phyloP scores from a whole-genome alignment of 2,113 vertebrate genomes.

The Corythoichthys haematopterus region DNA sequence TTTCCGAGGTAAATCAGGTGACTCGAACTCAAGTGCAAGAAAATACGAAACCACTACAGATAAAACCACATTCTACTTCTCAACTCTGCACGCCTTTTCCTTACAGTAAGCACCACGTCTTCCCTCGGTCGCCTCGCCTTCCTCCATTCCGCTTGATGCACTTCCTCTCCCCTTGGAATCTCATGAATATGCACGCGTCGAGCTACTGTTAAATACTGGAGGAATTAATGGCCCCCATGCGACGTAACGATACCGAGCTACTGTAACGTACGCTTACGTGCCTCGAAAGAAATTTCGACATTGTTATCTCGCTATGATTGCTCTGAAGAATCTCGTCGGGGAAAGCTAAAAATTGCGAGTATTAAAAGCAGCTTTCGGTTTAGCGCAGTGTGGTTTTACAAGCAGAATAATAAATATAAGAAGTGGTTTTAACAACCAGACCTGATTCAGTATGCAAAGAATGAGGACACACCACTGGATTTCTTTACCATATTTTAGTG shows the following conservation, averaged over 20 bases:
- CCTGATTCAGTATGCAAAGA: slow-evolving; percentile 35
- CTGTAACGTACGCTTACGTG: neutral
- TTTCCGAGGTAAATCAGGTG: too few species aligned
- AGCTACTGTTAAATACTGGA: slow-evolving; percentile 28
- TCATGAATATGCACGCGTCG: slow-evolving; percentile 51
- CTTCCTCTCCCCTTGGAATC: slow-evolving; percentile 8
- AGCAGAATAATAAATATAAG: neutral
- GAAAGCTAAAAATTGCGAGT: too few species aligned
- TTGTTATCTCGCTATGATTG: neutral
- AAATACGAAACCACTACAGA: too few species aligned
- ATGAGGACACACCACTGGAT: too few species aligned
- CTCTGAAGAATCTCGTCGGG: neutral
- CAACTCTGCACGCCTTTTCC: slow-evolving; percentile 1
- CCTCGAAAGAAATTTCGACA: neutral
- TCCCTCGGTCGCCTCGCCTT: neutral
- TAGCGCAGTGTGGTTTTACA: too few species aligned
- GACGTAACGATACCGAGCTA: slow-evolving; percentile 6
- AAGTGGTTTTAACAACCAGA: slow-evolving; percentile 41
- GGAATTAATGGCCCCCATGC: slow-evolving; percentile 51
- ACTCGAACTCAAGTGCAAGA: too few species aligned
- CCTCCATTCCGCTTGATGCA: slow-evolving; percentile 7
- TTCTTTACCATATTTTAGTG: too few species aligned
- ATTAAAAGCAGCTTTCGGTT: neutral
- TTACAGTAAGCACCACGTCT: too few species aligned
- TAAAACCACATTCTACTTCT: neutral